Conservation (phyloP, 2,113 vertebrate species). For the Morphnarchus princeps region DNA sequence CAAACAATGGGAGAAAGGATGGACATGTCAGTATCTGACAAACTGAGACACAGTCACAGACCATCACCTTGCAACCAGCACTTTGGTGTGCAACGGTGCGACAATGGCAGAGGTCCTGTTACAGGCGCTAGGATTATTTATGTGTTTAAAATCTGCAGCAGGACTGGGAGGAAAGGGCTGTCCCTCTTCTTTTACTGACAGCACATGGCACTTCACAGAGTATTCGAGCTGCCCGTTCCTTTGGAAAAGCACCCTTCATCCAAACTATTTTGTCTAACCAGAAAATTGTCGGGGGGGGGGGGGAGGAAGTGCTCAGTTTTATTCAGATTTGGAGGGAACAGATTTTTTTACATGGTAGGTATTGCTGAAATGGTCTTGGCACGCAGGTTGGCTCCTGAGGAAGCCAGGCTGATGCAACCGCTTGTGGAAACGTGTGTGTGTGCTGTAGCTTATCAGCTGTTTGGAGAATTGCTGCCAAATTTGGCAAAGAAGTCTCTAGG, state of each 20-base stretch:
- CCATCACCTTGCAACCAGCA: not conserved
- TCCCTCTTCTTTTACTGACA: not conserved
- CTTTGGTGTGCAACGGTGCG: not conserved
- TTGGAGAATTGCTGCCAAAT: not conserved
- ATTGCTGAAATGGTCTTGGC: not conserved
- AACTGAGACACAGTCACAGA: not conserved
- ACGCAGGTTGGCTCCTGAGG: rapidly evolving
- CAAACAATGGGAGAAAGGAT: not conserved
- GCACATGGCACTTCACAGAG: not conserved
- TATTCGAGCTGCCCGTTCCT: rapidly evolving
- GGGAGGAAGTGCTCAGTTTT: not conserved
- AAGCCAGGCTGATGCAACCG: rapidly evolving
- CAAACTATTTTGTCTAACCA: not conserved
- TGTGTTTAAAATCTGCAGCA: not conserved
- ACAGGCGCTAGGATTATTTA: not conserved
- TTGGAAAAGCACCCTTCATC: not conserved
- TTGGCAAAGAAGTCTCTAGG: not conserved
- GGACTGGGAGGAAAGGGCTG: not conserved
- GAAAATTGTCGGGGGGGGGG: not conserved
- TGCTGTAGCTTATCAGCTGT: not conserved
- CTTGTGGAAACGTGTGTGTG: rapidly evolving
- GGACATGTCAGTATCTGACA: not conserved
- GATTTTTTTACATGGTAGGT: not conserved
- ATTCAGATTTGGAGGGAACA: not conserved
- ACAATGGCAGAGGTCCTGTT: not conserved